Percentiles rank a stretch among this genome's conserved stretches.
These are phyloP conservation scores for Sinhomidia bicolor DNA, from an alignment of 2,888 invertebrate genomes.

Conservation along the genomic window DNA sequence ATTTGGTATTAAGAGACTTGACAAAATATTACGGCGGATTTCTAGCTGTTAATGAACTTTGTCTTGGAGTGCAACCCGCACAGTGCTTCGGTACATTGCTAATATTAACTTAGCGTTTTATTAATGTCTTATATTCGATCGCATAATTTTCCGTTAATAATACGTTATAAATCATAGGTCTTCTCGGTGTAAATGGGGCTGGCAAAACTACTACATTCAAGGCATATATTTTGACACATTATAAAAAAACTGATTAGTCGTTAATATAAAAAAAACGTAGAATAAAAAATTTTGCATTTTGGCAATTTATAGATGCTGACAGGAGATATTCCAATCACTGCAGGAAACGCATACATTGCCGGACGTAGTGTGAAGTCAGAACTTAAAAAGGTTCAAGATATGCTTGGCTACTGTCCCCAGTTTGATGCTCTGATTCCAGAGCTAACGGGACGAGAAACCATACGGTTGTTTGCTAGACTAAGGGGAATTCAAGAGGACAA, in stretches of 20 bases:
- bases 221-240: not conserved
- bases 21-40: conserved; percentile 89
- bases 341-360: conserved; percentile 82
- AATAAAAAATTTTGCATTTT: no score
- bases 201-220: conserved; percentile 95
- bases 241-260: not conserved
- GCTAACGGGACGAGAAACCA: conserved; percentile 87
- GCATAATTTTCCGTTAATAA: no score
- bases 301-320: conserved; percentile 80
- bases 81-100: conserved; percentile 87
- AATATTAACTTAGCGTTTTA: not conserved
- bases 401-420: conserved; percentile 88
- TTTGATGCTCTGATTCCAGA: conserved; percentile 84
- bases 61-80: conserved; percentile 86
- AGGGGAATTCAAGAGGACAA: conserved; percentile 82
- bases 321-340: conserved; percentile 82
- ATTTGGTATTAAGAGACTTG: conserved; percentile 82
- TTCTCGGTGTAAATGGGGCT: conserved; percentile 91
- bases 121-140: not conserved
- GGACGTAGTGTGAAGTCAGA: conserved; percentile 30
- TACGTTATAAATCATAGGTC: no score
- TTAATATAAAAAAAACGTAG: not conserved
- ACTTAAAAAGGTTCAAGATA: conserved; percentile 79
- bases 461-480: conserved; percentile 81
- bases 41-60: conserved; percentile 90